phyloP scores from a whole-genome alignment of 2,888 invertebrate species.

The Seira ritae region DNA sequence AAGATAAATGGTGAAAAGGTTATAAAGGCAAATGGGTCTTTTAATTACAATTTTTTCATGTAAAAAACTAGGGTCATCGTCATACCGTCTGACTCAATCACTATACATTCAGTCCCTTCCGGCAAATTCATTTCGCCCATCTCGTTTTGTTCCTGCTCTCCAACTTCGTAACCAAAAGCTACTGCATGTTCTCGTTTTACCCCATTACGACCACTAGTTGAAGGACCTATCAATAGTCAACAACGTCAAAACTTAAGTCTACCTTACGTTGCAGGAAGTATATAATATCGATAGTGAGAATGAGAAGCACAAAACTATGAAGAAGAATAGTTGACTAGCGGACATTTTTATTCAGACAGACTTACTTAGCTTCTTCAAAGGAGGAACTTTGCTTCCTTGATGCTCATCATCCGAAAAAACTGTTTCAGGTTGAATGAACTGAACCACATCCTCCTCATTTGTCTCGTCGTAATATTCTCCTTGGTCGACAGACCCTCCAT shows the following conservation, averaged over 20 bases:
- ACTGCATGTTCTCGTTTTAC: constrained; percentile 32
- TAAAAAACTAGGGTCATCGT: too few relatives aligned
- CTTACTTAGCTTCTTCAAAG: constrained; percentile 30
- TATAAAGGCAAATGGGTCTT: too few relatives aligned
- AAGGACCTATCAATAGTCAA: too few relatives aligned
- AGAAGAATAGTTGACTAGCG: too few relatives aligned
- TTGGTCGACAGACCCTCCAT: constrained; percentile 24
- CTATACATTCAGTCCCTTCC: constrained; percentile 50
- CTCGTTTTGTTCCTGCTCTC: constrained; percentile 20
- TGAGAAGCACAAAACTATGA: too few relatives aligned
- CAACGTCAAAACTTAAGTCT: too few relatives aligned
- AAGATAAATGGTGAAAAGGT: too few relatives aligned
- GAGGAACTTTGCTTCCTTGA: constrained; percentile 1
- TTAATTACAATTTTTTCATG: too few relatives aligned
- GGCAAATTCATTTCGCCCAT: constrained; percentile 35
- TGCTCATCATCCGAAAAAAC: constrained; percentile 55
- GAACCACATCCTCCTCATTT: constrained; percentile 41
- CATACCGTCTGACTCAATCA: constrained; percentile 51
- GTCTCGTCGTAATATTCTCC: constrained; percentile 5
- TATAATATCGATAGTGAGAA: too few relatives aligned
- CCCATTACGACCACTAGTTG: constrained; percentile 22
- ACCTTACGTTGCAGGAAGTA: too few relatives aligned
- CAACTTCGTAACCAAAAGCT: constrained; percentile 49
- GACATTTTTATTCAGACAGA: too few relatives aligned
- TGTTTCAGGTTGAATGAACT: constrained; percentile 50